Evolutionary conservation across 2,797 vertebrate species (phyloP), one percentile per base, ranked within the genome.

Genomic region (Tenualosa thibaudeaui): DNA sequence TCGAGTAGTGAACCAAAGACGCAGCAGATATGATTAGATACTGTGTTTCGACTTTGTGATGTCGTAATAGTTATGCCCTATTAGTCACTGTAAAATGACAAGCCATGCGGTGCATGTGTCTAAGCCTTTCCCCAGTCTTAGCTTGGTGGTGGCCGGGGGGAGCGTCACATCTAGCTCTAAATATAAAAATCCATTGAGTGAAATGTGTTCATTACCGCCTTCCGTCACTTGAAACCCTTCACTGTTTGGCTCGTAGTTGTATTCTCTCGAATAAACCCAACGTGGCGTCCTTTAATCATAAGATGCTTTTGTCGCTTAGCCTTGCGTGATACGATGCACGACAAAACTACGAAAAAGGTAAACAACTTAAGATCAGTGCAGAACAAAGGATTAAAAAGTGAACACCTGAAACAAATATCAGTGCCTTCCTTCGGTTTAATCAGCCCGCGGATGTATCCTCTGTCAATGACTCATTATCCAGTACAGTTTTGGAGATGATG

Each of bases 181-280:
- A 94, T 92, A 92, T 90, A 93, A 93, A 91, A 90, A 92, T 68
- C 89, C 89, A 92, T 87, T 93, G 92, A 93, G 90, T 87, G 89
- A 92, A 92, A 93, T 54, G 91, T 89, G 91, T 92, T 90, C 89
- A 87, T 93, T 86, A 88, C 83, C 86, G 91, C 91, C 90, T 53
- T 53, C 81, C 83, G 92, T 60, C 89, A 91, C 90, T 92, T 92
- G 91, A 68, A 26, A 90, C 87, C 89, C 90, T 56, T 85, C 50
- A 84, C 82, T 85, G 81, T 5, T 5, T 78, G 40, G 71, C 71
- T 78, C 71, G 71, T 78, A 78, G 40, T 78, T 78, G 71, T 46
- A 46, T 43, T 78, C 37, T 7, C 43, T 40, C 5, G 71, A 78
- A 17, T 78, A 78, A 46, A 78, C 81, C 84, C 60, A 84, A 54